Evolutionary conservation across 2,888 invertebrate species (phyloP), one percentile per base, ranked within the genome.

Genomic region (Cremastobaeus sp.): DNA sequence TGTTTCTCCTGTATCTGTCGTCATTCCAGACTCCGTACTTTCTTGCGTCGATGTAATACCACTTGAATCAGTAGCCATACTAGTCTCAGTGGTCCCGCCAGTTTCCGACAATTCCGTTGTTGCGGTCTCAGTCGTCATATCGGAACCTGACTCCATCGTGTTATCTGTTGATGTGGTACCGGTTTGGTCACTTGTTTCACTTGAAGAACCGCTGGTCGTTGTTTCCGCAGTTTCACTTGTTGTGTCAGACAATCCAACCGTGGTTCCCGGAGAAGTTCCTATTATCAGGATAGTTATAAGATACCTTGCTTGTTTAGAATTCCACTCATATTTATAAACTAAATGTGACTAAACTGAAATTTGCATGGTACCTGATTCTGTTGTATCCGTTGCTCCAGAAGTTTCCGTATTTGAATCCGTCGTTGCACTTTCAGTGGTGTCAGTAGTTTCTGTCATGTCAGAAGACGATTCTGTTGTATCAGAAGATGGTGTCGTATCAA

Each of bases 401-500:
- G 74, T 54, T 32, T 68, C 76, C 3, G 74, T 72, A 20, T 79
- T 78, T 5, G 80, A 72, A 6, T 75, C 57, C 18, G 43, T 64
- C 3, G 74, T 78, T 18, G 76, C 74, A 6, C 77, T 78, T 4
- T 81, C 55, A 1, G 77, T 45, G 0, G 78, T 55, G 17, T 81
- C 80, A 3, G 81, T 79, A 1, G 76, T 62, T 9, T 35, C 39
- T 1, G 76, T 74, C 20, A 79, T 74, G 37, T 76, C 76, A 1
- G 77, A 74, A 8, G 76, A n/a, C n/a, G n/a, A n/a, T n/a, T n/a
- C n/a, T 1, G 76, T 74, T 21, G 79, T 74, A 37, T 76, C 76
- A 1, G 77, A 74, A 8, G 76, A n/a, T n/a, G n/a, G n/a, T n/a
- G n/a, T n/a, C n/a, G n/a, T n/a, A n/a, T n/a, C n/a, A n/a, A n/a